Conservation (phyloP, 2,113 vertebrate species). For the Pachycephala philippinensis region DNA sequence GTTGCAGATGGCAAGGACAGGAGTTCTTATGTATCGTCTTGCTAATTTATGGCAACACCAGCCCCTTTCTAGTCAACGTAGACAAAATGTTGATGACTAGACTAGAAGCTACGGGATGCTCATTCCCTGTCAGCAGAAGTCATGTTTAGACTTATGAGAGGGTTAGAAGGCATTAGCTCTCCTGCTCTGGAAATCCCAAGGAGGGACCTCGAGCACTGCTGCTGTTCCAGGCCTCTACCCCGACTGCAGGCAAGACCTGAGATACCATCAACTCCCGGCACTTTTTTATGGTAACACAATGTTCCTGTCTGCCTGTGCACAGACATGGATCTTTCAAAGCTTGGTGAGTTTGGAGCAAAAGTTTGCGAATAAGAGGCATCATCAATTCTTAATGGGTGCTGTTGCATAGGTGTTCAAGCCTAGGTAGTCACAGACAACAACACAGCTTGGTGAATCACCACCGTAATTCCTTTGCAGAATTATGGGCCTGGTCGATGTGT, state of each 20-base stretch:
- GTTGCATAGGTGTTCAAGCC: background rate
- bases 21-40: background rate
- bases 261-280: background rate
- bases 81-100: conserved; percentile 20
- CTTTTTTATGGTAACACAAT: background rate
- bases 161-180: background rate
- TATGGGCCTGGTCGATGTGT: conserved; percentile 3
- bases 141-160: background rate
- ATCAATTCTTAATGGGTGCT: background rate
- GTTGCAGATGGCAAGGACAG: conserved; percentile 32
- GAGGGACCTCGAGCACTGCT: background rate
- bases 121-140: conserved; percentile 11
- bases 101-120: background rate
- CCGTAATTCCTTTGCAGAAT: background rate
- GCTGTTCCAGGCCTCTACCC: background rate
- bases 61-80: background rate
- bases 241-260: background rate
- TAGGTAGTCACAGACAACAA: background rate
- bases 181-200: background rate
- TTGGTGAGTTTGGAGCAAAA: background rate
- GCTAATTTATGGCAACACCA: conserved; percentile 40
- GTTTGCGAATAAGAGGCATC: background rate
- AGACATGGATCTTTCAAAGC: background rate
- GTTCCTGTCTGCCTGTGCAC: rapidly evolving
- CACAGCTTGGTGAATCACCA: background rate